A percentile compares a stretch with the other conserved stretches of the same genome.
Conservation (phyloP, 2,113 vertebrate species). For the Tachycineta bicolor region DNA sequence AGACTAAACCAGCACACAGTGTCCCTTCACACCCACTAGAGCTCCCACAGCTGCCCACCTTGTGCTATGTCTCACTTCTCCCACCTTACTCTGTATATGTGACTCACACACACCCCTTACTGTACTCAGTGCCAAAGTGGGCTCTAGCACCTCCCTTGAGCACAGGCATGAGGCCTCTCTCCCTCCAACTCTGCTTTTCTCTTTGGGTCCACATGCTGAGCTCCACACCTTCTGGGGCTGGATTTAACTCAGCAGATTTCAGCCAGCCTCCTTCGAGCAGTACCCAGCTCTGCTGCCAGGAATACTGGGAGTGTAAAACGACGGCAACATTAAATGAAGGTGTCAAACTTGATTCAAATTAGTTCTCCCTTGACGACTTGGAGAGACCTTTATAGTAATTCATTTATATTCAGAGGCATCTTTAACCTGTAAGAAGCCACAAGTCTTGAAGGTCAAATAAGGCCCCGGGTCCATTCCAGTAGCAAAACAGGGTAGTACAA, state of each 20-base stretch:
- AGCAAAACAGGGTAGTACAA: neutral
- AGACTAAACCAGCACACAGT: neutral
- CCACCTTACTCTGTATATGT: neutral
- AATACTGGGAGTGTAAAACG: rapidly evolving
- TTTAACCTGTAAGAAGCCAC: neutral
- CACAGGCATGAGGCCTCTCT: rapidly evolving
- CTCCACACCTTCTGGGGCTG: neutral
- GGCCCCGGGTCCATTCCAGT: neutral
- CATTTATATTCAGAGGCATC: neutral
- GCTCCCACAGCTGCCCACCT: neutral
- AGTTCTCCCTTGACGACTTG: neutral
- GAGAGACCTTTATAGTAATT: neutral
- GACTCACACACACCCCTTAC: neutral
- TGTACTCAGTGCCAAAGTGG: neutral
- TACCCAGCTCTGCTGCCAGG: neutral
- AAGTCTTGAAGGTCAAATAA: neutral
- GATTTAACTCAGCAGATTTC: neutral
- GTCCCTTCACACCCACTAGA: neutral
- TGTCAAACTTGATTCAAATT: neutral
- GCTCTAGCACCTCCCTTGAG: neutral
- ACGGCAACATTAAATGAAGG: neutral
- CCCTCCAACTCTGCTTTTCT: neutral
- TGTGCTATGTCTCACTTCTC: neutral
- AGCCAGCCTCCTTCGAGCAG: neutral
- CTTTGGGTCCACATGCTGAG: neutral